Evolutionary conservation across 2,797 vertebrate species (phyloP).

Genomic region (Momotus momota): DNA sequence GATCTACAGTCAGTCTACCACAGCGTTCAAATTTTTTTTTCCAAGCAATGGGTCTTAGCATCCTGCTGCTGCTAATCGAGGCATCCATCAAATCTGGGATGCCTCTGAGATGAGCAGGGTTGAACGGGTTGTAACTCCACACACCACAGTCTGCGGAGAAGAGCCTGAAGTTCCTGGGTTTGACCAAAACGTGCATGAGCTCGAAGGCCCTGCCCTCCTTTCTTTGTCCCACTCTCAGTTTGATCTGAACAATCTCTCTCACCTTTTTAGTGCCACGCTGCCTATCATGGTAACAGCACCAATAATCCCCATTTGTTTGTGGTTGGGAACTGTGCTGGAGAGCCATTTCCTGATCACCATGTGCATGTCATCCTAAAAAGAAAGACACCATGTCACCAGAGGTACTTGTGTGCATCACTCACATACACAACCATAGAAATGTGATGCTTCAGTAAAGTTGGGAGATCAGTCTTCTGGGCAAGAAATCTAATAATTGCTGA

Average conservation of each 20-base stretch:
- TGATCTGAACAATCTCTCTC: neutral
- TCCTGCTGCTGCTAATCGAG: neutral
- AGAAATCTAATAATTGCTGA: too few relatives aligned
- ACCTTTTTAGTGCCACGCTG: slow-evolving; percentile 88
- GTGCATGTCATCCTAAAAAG: slow-evolving; percentile 92
- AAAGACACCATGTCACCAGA: neutral
- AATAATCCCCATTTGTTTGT: slow-evolving; percentile 95
- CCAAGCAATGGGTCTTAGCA: neutral
- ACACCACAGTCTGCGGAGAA: neutral
- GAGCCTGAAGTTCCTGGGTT: neutral
- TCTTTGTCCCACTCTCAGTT: neutral
- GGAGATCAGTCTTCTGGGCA: too few relatives aligned
- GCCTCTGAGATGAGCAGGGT: neutral
- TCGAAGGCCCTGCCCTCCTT: neutral
- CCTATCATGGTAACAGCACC: slow-evolving; percentile 92
- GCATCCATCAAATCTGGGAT: neutral
- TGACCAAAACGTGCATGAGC: neutral
- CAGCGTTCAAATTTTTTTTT: neutral
- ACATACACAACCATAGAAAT: too few relatives aligned
- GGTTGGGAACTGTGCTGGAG: slow-evolving; percentile 91
- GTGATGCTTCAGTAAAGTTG: too few relatives aligned
- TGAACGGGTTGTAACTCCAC: neutral
- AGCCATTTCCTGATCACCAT: slow-evolving; percentile 97
- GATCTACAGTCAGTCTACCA: neutral
- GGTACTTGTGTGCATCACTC: neutral